phyloP scores from a whole-genome alignment of 2,888 invertebrate species.

The Physocephala rufipes region DNA sequence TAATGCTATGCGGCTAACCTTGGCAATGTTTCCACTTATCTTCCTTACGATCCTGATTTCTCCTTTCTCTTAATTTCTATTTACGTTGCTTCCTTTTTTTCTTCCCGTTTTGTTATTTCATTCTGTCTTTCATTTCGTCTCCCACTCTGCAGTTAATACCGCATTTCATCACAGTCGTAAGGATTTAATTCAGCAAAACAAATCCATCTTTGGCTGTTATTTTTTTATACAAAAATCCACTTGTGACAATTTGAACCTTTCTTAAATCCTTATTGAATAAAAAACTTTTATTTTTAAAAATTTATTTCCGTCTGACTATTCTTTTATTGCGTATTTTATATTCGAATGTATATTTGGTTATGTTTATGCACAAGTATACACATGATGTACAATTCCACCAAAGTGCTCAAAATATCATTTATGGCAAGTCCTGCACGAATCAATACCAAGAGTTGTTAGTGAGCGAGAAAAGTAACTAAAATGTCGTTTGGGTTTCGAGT shows the following conservation, averaged over 20 bases:
- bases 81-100: too few relatives aligned
- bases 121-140: too few relatives aligned
- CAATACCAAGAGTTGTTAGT: too few relatives aligned
- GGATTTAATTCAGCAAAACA: not conserved
- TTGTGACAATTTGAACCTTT: not conserved
- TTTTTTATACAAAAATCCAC: slow-evolving; percentile 10
- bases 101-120: too few relatives aligned
- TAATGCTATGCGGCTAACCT: too few relatives aligned
- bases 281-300: not conserved
- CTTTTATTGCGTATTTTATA: not conserved
- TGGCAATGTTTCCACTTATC: not conserved
- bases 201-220: not conserved
- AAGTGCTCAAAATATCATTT: not conserved
- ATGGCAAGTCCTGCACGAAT: too few relatives aligned
- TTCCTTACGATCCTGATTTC: not conserved
- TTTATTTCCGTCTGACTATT: not conserved
- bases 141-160: too few relatives aligned
- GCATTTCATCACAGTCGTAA: not conserved
- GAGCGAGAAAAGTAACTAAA: too few relatives aligned
- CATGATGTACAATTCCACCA: not conserved
- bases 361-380: not conserved
- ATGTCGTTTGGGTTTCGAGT: too few relatives aligned
- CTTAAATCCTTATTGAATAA: not conserved
- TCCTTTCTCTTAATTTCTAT: not conserved
- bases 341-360: not conserved